Conservation (phyloP, 2,113 vertebrate species). For the Cranoglanis bouderius region DNA sequence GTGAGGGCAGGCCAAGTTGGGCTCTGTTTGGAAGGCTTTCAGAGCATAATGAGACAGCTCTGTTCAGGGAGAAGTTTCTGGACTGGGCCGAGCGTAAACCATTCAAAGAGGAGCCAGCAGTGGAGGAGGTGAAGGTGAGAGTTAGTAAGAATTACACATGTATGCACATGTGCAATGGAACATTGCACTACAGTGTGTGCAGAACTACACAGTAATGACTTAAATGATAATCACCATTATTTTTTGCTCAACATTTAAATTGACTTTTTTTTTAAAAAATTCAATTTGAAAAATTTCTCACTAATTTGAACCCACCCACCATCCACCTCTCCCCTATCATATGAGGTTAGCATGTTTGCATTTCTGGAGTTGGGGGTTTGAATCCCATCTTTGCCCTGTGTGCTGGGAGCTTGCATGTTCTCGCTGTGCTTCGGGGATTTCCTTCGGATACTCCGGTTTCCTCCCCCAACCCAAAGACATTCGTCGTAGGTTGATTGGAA, state of each 20-base stretch:
- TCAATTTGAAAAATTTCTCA: neutral
- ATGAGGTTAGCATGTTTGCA: neutral
- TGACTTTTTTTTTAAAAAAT: neutral
- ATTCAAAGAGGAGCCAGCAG: constrained; percentile 63
- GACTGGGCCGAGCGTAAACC: constrained; percentile 76
- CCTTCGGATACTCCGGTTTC: too few relatives aligned
- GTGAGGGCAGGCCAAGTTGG: constrained; percentile 76
- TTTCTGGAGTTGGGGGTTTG: too few relatives aligned
- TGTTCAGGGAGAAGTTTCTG: constrained; percentile 82
- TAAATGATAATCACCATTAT: neutral
- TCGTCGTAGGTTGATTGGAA: too few relatives aligned
- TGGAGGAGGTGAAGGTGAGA: constrained; percentile 73
- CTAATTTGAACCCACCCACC: neutral
- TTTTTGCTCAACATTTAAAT: neutral
- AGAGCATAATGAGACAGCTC: constrained; percentile 79
- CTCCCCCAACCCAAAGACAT: too few relatives aligned
- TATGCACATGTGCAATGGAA: neutral
- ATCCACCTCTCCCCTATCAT: neutral
- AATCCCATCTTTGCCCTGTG: too few relatives aligned
- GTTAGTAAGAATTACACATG: neutral
- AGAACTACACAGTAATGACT: neutral
- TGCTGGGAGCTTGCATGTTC: too few relatives aligned
- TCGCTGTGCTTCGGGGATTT: too few relatives aligned
- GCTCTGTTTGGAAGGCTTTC: constrained; percentile 76
- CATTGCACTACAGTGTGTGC: neutral